Conservation (phyloP, 2,113 vertebrate species). For the Irena cyanogastra region DNA sequence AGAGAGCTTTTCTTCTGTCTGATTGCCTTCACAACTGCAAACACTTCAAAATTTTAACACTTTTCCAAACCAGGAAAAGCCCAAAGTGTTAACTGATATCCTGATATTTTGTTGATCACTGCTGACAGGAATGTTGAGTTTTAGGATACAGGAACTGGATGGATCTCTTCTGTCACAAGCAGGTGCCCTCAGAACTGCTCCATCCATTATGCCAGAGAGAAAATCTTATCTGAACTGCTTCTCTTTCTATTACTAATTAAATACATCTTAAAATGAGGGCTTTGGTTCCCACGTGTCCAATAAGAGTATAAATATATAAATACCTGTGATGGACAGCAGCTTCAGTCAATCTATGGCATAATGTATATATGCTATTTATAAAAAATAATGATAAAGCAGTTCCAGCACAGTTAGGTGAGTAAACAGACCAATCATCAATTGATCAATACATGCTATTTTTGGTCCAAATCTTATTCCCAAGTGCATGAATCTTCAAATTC, state of each 20-base stretch:
- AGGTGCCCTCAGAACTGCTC: slow-evolving; percentile 8
- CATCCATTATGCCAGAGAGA: background rate
- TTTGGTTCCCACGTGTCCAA: background rate
- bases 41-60: background rate
- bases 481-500: background rate
- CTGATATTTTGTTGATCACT: background rate
- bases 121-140: background rate
- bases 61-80: background rate
- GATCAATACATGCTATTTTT: background rate
- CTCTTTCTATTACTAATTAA: background rate
- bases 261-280: background rate
- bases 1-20: background rate
- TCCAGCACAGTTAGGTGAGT: background rate
- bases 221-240: background rate
- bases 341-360: background rate
- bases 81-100: background rate
- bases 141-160: background rate
- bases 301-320: background rate
- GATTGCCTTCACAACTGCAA: background rate
- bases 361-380: background rate
- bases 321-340: background rate
- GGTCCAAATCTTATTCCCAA: background rate
- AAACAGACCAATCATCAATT: background rate
- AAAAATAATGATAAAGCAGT: background rate
- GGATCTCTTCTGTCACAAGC: slow-evolving; percentile 41